Evolutionary conservation across 2,113 vertebrate species (phyloP), one percentile per base, ranked within the genome.

Genomic region (Pelmatolapia mariae): DNA sequence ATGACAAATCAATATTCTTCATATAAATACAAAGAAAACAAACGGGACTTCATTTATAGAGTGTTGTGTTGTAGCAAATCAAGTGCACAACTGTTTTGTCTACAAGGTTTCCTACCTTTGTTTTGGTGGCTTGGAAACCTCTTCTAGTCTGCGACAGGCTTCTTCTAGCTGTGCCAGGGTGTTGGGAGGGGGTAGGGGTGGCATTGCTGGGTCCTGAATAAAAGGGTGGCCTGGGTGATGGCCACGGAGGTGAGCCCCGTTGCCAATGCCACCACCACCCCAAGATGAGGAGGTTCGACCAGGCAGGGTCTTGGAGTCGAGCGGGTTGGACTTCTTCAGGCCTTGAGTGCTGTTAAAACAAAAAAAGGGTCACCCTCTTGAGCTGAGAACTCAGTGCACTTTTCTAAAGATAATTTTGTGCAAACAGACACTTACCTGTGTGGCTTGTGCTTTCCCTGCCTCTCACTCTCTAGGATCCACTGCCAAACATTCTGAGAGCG

Each of bases 81-180:
- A 63, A 45, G 54, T 6, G 12, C 38, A 24, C 10, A 4, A 66
- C 43, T 16, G 59, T 13, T 86, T 43, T 6, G 26, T 38, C 13
- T 36, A 8, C 50, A 9, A 52, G 12, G 13, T 19, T 33, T 4
- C 76, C 12, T 96, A 95, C 97, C 98, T 97, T 89, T 97, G 97
- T 89, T 98, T 99, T 10, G 96, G 96, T 1, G 98, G 97, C 92
- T 97, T 98, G 43, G 98, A 98, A 68, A 98, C 98, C 93, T 98
- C 98, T 0, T 98, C 97, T 24, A 99, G 96, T 83, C 98, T 94
- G 52, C 98, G 97, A 43, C 98, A 97, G 45, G 99, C 98, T 95
- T 99, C 99, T 92, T 99, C 98, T 85, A 99, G 96, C 96, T 99
- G 99, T 1, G 98, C 98, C 86, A 98, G 95, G 16, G 99, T 99